Percentiles rank a stretch among this genome's conserved stretches.
Conservation (phyloP, 2,797 vertebrate species). For the Linurgus olivaceus region DNA sequence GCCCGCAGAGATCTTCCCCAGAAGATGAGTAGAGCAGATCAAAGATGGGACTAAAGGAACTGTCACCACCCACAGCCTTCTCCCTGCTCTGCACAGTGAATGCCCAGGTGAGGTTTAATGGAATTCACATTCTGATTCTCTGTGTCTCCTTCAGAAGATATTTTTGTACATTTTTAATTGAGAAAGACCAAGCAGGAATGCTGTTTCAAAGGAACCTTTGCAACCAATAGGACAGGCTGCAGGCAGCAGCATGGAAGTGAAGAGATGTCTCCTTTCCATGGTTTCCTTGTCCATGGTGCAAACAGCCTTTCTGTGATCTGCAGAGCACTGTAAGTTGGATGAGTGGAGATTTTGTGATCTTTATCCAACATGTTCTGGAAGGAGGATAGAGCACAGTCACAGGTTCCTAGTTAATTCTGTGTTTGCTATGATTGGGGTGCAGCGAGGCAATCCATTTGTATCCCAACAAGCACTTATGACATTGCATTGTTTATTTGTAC, state of each 20-base stretch:
- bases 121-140: not conserved
- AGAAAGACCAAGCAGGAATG: not conserved
- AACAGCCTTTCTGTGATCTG: not conserved
- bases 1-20: not conserved
- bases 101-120: not conserved
- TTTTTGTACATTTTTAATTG: not conserved
- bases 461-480: not conserved
- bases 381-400: not conserved
- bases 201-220: not conserved
- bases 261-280: not conserved
- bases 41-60: not conserved
- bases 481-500: not conserved
- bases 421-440: not conserved
- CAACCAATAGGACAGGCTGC: not conserved
- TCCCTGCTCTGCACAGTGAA: not conserved
- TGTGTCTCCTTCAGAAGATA: not conserved
- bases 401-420: not conserved
- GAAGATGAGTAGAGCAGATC: not conserved
- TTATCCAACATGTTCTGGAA: not conserved
- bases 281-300: not conserved
- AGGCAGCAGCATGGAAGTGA: not conserved
- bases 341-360: not conserved
- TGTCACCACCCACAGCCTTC: not conserved
- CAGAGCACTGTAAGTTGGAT: not conserved
- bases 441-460: not conserved